Evolutionary conservation across 2,113 vertebrate species (phyloP).

Genomic region (Albula glossodonta): DNA sequence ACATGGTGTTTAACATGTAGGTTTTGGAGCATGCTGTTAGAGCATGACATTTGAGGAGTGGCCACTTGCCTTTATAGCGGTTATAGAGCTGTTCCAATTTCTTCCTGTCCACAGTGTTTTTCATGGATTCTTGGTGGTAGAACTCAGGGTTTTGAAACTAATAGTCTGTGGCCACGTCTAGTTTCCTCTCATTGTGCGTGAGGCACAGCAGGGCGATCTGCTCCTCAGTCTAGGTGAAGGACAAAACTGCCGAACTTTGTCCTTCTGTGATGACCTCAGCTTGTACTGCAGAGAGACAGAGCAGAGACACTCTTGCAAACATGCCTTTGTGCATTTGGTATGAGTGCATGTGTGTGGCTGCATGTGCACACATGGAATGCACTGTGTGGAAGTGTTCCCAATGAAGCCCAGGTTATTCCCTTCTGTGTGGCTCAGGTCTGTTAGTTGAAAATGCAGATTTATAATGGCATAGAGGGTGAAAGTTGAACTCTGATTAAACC

Average conservation of each 20-base stretch:
- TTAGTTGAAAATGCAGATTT: too few relatives aligned
- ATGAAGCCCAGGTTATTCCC: too few relatives aligned
- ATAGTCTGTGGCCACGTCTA: constrained; percentile 90
- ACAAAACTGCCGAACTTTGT: constrained; percentile 91
- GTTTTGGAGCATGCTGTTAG: too few relatives aligned
- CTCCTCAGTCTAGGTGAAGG: constrained; percentile 89
- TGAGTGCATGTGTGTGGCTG: too few relatives aligned
- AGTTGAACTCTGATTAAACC: too few relatives aligned
- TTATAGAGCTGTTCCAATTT: constrained; percentile 88
- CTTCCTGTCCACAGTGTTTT: constrained; percentile 84
- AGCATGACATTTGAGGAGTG: too few relatives aligned
- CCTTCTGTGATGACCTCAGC: constrained; percentile 63
- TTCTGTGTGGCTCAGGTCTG: too few relatives aligned
- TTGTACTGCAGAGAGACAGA: constrained; percentile 81
- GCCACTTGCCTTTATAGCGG: constrained; percentile 85
- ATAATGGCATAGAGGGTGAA: too few relatives aligned
- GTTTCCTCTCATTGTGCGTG: constrained; percentile 92
- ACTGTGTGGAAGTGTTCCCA: too few relatives aligned
- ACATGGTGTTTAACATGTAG: too few relatives aligned
- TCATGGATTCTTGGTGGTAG: constrained; percentile 90
- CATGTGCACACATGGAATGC: too few relatives aligned
- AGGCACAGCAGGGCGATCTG: constrained; percentile 90
- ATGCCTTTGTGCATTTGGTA: too few relatives aligned
- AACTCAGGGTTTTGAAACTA: constrained; percentile 90
- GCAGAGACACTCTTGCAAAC: constrained; percentile 25